Evolutionary conservation across 2,113 vertebrate species (phyloP).

Genomic region (Parotia lawesii): DNA sequence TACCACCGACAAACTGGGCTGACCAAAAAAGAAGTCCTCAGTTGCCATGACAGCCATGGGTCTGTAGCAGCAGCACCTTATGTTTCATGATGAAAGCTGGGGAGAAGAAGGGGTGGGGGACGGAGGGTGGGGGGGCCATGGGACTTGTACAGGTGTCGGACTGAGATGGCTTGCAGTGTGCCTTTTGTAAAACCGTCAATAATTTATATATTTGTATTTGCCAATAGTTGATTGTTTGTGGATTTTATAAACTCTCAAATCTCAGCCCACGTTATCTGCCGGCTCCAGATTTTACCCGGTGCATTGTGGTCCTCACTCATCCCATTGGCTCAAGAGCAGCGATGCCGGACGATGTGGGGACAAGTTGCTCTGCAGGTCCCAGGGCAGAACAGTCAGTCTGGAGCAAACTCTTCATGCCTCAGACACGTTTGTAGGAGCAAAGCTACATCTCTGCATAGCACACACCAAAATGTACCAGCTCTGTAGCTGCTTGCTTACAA

Average conservation of each 20-base stretch:
- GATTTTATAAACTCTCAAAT: slow-evolving; percentile 5
- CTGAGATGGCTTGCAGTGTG: slow-evolving; percentile 50
- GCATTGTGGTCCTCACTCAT: not conserved
- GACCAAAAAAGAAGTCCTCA: slow-evolving; percentile 79
- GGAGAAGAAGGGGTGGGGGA: not conserved
- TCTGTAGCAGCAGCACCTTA: slow-evolving; percentile 34
- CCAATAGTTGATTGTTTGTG: slow-evolving; percentile 29
- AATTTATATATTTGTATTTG: slow-evolving; percentile 73
- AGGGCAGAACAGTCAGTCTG: not conserved
- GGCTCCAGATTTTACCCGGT: not conserved
- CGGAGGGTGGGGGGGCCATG: not conserved
- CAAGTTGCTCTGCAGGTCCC: not conserved
- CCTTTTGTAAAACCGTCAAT: slow-evolving; percentile 61
- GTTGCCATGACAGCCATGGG: slow-evolving; percentile 70
- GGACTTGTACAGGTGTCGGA: not conserved
- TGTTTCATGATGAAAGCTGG: slow-evolving; percentile 48
- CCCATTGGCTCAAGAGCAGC: not conserved
- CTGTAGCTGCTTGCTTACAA: not conserved
- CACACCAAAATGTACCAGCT: not conserved
- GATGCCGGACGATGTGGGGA: not conserved
- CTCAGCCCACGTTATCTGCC: fast-evolving
- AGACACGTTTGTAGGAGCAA: not conserved
- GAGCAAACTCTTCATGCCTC: not conserved
- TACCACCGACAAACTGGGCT: slow-evolving; percentile 85
- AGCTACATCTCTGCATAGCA: not conserved